Base-by-base conservation (phyloP, 1,140 invertebrate species). In the Venturia canescens region DNA sequence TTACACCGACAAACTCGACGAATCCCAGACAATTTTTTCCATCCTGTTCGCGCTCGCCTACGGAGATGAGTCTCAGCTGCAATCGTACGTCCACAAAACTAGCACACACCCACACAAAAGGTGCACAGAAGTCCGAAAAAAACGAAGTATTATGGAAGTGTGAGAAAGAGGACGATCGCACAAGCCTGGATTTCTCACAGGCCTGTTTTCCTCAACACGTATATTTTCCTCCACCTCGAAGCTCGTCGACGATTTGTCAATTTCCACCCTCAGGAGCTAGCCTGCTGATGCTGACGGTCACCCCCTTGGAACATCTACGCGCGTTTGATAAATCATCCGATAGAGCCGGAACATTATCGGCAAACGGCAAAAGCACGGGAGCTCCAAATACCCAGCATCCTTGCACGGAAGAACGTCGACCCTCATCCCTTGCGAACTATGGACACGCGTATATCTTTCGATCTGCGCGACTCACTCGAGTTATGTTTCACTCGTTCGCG, bases 251-350 rank as follows among this genome's bases (percentile, higher is more conserved):
- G 88, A 86, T 84, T 77, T 77, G 75, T 77, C 75, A 77, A 15
- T 69, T 69, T 69, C 29, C 18, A 57, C 75, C 23, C 72, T 63
- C 50, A 53, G 34, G 44, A 21, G 44, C 23, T 53, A 21, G 18
- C 76, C 67, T 79, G 76, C 48, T 23, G 29, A 63, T 80, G 74
- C 79, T 72, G 38, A 44, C 13, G 66, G 63, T 67, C 72, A 80
- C 57, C 78, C 78, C 78, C 80, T 75, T 71, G 77, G 60, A 77
- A 67, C 18, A 44, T 60, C 75, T 77, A 44, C 63, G 57, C 81
- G 84, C 84, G 85, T 85, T 87, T 90, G 89, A 90, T 89, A 90
- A 90, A 90, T 90, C 89, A 87, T 85, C 86, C 86, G 86, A 88
- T 90, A 89, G 86, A 87, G 83, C 83, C 80, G 83, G 86, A 84